Conservation (phyloP, 1,140 invertebrate genomes). For the Heliothis virescens region DNA sequence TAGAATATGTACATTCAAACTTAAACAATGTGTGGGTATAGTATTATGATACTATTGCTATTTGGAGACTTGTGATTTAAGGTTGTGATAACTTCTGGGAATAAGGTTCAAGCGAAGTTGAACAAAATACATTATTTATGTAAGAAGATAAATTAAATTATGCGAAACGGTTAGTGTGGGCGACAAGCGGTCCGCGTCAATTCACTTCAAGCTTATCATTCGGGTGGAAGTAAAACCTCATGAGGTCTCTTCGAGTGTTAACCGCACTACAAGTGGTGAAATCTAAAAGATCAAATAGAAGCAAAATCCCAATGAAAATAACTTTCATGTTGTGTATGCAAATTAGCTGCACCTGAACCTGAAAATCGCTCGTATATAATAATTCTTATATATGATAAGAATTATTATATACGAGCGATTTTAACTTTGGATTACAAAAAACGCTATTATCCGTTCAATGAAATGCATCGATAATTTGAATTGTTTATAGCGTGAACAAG, state of each 20-base stretch:
- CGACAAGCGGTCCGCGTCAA: not conserved
- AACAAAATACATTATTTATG: conserved; percentile 2
- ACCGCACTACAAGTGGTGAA: not conserved
- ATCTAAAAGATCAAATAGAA: not conserved
- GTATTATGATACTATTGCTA: conserved; percentile 3
- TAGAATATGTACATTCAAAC: conserved; percentile 21
- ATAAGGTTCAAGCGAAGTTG: conserved; percentile 1
- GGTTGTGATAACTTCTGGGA: conserved; percentile 1
- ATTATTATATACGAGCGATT: too few relatives aligned
- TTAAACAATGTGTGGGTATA: not conserved
- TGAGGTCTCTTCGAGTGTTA: conserved; percentile 36
- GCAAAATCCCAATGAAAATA: conserved; percentile 5
- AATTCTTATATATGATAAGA: too few relatives aligned
- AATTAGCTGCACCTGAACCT: not conserved
- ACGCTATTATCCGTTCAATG: too few relatives aligned
- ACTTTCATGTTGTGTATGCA: not conserved
- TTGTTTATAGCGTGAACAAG: too few relatives aligned
- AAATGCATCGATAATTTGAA: too few relatives aligned
- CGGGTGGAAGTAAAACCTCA: conserved; percentile 18
- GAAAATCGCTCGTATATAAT: too few relatives aligned
- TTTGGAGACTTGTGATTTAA: conserved; percentile 8
- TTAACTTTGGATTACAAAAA: too few relatives aligned
- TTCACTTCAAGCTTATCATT: conserved; percentile 21
- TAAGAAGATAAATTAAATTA: conserved; percentile 32
- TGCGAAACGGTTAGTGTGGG: conserved; percentile 27